Percentiles rank a stretch among this genome's conserved stretches.
Evolutionary conservation across 2,113 vertebrate genomes (phyloP).

Genomic region (Oriolus oriolus): DNA sequence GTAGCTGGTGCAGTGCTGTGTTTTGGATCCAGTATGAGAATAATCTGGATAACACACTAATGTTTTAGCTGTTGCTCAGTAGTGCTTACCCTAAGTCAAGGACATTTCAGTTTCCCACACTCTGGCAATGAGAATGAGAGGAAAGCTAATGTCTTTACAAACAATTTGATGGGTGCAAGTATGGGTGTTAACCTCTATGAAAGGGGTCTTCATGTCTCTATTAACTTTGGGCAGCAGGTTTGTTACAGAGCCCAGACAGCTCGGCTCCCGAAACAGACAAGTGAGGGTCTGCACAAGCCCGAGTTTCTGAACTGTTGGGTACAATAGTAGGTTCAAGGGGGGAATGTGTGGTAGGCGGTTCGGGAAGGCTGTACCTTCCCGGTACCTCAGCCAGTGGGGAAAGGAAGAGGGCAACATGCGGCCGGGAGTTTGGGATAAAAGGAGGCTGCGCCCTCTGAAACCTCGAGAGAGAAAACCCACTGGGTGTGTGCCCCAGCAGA

Average conservation of each 20-base stretch:
- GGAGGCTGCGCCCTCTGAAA: too few species aligned
- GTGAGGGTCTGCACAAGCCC: neutral
- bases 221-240: neutral
- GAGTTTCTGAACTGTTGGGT: neutral
- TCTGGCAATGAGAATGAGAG: neutral
- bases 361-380: too few species aligned
- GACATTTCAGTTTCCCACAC: neutral
- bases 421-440: too few species aligned
- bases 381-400: too few species aligned
- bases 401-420: too few species aligned
- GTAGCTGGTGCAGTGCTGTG: neutral
- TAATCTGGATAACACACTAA: neutral
- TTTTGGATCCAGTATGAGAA: neutral
- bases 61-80: neutral
- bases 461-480: too few species aligned
- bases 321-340: too few species aligned
- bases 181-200: neutral
- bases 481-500: too few species aligned
- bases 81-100: neutral
- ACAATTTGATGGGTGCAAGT: neutral
- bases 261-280: neutral
- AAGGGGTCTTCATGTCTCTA: neutral
- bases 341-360: neutral
- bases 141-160: neutral
- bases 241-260: neutral